A percentile compares a stretch with the other conserved stretches of the same genome.
These are phyloP conservation scores for Sterna hirundo DNA, from an alignment of 2,113 vertebrate species.

Conservation along the genomic window DNA sequence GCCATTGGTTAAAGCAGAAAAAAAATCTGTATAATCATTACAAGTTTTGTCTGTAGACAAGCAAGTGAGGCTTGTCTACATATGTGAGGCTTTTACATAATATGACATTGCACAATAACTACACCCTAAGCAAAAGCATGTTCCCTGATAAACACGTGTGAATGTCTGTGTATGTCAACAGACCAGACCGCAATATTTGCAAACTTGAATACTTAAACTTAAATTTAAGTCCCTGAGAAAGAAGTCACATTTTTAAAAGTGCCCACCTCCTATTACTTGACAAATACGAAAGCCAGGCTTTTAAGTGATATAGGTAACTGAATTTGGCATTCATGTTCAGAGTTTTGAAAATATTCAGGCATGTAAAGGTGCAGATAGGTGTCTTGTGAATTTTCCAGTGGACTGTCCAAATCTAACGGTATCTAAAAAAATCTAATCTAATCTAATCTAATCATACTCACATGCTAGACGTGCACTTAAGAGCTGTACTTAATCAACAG, in stretches of 20 bases:
- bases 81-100: not conserved
- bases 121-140: not conserved
- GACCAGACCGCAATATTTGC: not conserved
- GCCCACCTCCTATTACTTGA: not conserved
- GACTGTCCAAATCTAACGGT: not conserved
- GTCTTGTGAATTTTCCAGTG: not conserved
- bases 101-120: not conserved
- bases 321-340: not conserved
- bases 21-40: not conserved
- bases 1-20: not conserved
- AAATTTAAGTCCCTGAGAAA: not conserved
- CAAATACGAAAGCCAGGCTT: not conserved
- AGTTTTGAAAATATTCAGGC: not conserved
- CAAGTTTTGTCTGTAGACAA: not conserved
- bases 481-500: not conserved
- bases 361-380: not conserved
- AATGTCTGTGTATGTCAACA: not conserved
- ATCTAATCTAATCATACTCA: not conserved
- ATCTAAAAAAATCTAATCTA: not conserved
- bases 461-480: not conserved
- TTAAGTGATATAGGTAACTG: not conserved
- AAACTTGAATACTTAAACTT: not conserved
- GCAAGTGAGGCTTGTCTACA: not conserved
- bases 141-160: not conserved
- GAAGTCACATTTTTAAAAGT: not conserved